A percentile compares a stretch with the other conserved stretches of the same genome.
Evolutionary conservation across 1,140 invertebrate genomes (phyloP).

Genomic region (Zaprionus lachaisei): DNA sequence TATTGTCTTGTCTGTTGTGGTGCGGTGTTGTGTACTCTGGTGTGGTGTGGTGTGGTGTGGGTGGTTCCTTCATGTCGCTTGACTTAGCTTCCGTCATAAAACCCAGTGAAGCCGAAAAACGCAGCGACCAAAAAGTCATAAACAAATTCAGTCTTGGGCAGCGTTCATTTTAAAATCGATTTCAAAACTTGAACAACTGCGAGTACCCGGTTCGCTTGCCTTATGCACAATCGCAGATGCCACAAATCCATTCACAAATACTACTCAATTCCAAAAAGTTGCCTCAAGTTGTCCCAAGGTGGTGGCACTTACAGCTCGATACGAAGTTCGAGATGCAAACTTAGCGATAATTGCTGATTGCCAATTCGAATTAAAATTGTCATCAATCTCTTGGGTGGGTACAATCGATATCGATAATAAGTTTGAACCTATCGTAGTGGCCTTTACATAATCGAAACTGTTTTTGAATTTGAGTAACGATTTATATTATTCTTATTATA

Average conservation of each 20-base stretch:
- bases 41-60: constrained; percentile 38
- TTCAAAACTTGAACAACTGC: constrained; percentile 29
- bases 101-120: constrained; percentile 77
- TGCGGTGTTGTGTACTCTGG: constrained; percentile 35
- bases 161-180: constrained; percentile 19
- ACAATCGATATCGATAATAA: not conserved
- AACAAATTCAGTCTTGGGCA: constrained; percentile 44
- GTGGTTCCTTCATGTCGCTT: constrained; percentile 49
- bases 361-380: constrained; percentile 34
- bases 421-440: not conserved
- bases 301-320: constrained; percentile 15
- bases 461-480: no score
- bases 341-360: not conserved
- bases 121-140: constrained; percentile 57
- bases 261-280: constrained; percentile 27
- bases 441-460: no score
- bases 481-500: not conserved
- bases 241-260: constrained; percentile 2
- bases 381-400: constrained; percentile 22
- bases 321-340: constrained; percentile 4
- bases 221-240: constrained; percentile 30
- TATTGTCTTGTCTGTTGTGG: constrained; percentile 18
- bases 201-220: not conserved
- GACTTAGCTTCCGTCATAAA: constrained; percentile 67
- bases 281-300: constrained; percentile 26